phyloP scores from a whole-genome alignment of 2,888 invertebrate genomes.

The Clostera curtula region DNA sequence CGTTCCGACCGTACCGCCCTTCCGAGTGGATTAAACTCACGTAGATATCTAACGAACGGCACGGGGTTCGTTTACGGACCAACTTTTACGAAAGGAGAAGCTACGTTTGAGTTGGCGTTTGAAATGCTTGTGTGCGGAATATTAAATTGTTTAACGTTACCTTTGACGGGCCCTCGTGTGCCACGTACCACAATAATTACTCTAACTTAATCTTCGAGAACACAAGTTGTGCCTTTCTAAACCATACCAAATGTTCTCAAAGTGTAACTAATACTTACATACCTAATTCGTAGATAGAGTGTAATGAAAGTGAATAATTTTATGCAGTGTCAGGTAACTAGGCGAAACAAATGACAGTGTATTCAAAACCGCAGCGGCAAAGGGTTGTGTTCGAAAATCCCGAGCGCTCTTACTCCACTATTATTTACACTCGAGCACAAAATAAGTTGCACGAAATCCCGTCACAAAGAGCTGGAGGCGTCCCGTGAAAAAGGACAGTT shows the following conservation, averaged over 20 bases:
- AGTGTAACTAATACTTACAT: constrained; percentile 17
- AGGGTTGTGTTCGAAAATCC: constrained; percentile 46
- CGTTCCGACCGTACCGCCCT: constrained; percentile 48
- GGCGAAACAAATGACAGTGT: constrained; percentile 35
- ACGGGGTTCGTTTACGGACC: constrained; percentile 66
- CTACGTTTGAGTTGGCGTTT: constrained; percentile 68
- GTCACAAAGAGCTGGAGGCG: constrained; percentile 60
- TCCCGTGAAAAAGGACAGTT: constrained; percentile 68
- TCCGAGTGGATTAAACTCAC: constrained; percentile 69
- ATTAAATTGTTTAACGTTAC: constrained; percentile 73
- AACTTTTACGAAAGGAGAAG: constrained; percentile 67
- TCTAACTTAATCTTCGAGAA: constrained; percentile 53
- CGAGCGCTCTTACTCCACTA: constrained; percentile 48
- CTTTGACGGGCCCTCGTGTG: constrained; percentile 53
- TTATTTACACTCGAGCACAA: constrained; percentile 56
- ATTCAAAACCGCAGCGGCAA: constrained; percentile 44
- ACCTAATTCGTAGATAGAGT: constrained; percentile 29
- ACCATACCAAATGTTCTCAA: constrained; percentile 26
- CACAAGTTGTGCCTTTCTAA: constrained; percentile 41
- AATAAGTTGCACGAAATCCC: constrained; percentile 63
- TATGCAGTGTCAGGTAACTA: constrained; percentile 29
- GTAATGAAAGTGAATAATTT: constrained; percentile 38
- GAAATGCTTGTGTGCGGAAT: constrained; percentile 70
- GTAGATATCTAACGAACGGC: constrained; percentile 73
- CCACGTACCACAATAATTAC: constrained; percentile 61